These are phyloP conservation scores for Mycetomoellerius zeteki DNA, from an alignment of 1,140 invertebrate species.

Conservation along the genomic window DNA sequence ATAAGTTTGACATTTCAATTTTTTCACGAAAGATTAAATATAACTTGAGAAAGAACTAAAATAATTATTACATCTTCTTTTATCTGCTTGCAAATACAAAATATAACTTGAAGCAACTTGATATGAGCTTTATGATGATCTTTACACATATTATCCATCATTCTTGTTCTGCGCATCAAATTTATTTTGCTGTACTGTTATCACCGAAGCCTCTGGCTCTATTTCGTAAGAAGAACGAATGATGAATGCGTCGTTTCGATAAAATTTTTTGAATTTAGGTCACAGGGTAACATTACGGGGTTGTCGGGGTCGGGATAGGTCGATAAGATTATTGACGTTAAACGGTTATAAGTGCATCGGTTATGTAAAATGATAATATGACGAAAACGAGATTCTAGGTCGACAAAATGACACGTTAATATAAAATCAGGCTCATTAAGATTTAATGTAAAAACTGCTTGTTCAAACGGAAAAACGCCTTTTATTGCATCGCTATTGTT, in stretches of 20 bases:
- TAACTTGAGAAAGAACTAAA: background rate
- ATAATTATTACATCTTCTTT: background rate
- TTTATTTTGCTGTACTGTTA: slow-evolving; percentile 68
- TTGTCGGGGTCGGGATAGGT: slow-evolving; percentile 70
- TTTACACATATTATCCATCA: background rate
- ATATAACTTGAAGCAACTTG: background rate
- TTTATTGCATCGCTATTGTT: background rate
- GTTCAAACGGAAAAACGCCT: background rate
- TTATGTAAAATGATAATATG: slow-evolving; percentile 76
- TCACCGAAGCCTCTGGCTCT: slow-evolving; percentile 54
- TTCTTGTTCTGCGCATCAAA: slow-evolving; percentile 4
- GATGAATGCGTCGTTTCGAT: slow-evolving; percentile 52
- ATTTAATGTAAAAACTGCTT: background rate
- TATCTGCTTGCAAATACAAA: background rate
- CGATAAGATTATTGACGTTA: slow-evolving; percentile 81
- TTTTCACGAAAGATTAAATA: background rate
- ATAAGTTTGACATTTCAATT: background rate
- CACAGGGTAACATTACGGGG: slow-evolving; percentile 78
- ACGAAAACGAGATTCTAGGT: slow-evolving; percentile 9
- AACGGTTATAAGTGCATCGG: slow-evolving; percentile 75
- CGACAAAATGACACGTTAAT: slow-evolving; percentile 19
- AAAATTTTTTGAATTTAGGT: slow-evolving; percentile 79
- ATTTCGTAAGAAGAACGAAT: slow-evolving; percentile 65
- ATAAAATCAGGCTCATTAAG: background rate
- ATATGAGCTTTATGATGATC: background rate